phyloP scores from a whole-genome alignment of 1,140 invertebrate genomes.

The Adoxophyes honmai region DNA sequence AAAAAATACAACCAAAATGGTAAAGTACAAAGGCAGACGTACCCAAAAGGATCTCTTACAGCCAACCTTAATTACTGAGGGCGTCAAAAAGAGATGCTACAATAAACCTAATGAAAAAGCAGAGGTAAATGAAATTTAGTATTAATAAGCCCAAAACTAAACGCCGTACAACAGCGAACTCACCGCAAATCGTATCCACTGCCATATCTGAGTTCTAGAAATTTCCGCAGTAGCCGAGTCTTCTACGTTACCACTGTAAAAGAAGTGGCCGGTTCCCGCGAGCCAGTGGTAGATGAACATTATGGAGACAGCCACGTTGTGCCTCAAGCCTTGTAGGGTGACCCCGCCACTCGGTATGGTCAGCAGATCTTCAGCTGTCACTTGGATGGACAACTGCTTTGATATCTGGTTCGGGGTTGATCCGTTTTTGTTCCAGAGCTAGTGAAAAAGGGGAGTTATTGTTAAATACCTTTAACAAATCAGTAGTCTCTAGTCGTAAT shows the following conservation, averaged over 20 bases:
- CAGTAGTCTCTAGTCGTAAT: too few relatives aligned
- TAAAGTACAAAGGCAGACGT: too few relatives aligned
- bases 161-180: too few relatives aligned
- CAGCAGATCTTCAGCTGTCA: constrained; percentile 73
- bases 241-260: constrained; percentile 81
- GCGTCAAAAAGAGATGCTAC: too few relatives aligned
- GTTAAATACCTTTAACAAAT: too few relatives aligned
- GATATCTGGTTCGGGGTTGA: constrained; percentile 67
- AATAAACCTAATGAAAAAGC: too few relatives aligned
- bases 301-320: constrained; percentile 82
- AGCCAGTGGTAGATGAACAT: constrained; percentile 85
- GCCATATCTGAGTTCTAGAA: constrained; percentile 84
- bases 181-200: constrained; percentile 83
- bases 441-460: too few relatives aligned
- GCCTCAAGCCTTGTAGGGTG: constrained; percentile 79
- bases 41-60: too few relatives aligned
- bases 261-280: constrained; percentile 82
- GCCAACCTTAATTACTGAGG: too few relatives aligned
- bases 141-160: too few relatives aligned
- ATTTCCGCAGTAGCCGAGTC: constrained; percentile 88
- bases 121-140: too few relatives aligned
- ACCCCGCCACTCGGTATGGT: constrained; percentile 79
- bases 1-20: too few relatives aligned
- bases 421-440: constrained; percentile 75
- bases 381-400: constrained; percentile 42